Evolutionary conservation across 2,888 invertebrate genomes (phyloP), one percentile per base, ranked within the genome.

Genomic region (Formica aserva): DNA sequence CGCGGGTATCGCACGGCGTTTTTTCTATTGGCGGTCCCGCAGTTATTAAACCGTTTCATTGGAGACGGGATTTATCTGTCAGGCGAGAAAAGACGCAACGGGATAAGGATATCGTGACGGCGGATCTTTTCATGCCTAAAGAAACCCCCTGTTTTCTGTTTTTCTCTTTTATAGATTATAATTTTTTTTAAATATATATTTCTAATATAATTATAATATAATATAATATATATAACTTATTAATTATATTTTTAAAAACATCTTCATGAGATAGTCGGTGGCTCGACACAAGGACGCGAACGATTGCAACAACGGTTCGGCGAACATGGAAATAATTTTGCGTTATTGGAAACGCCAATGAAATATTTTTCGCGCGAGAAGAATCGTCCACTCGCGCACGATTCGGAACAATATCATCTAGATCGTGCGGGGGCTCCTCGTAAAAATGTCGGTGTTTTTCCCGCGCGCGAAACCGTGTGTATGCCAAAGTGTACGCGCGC

Each of bases 391-490:
- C 62, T 45, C 63, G 52, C 38, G 29, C 62, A 52, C 38, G 29
- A 55, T 76, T 66, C 76, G 82, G 75, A 18, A 67, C 67, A 77
- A 80, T 87, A 87, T 87, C 71, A 82, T 57, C 81, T 29, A 86
- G 80, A 87, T 89, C 87, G 72, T 86, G 83, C 83, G 63, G 92
- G 92, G 91, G 92, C 92, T 93, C 92, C 93, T 94, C 94, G 92
- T 94, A 94, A 94, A 94, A 94, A 94, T 94, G 91, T 92, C 92
- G 91, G 93, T 92, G 26, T 93, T 93, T 85, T 72, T 52, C 5
- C 45, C 78, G 76, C 91, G 90, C 91, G 90, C 91, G 90, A 90
- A 89, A 89, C 91, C 87, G 86, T 89, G 72, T 57, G 57, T 57
- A 57, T 57, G 88, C 85, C 86, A 83, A 89, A 85, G 89, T 88